Conservation (phyloP, 1,140 invertebrate species). For the Drosophila nebulosa region DNA sequence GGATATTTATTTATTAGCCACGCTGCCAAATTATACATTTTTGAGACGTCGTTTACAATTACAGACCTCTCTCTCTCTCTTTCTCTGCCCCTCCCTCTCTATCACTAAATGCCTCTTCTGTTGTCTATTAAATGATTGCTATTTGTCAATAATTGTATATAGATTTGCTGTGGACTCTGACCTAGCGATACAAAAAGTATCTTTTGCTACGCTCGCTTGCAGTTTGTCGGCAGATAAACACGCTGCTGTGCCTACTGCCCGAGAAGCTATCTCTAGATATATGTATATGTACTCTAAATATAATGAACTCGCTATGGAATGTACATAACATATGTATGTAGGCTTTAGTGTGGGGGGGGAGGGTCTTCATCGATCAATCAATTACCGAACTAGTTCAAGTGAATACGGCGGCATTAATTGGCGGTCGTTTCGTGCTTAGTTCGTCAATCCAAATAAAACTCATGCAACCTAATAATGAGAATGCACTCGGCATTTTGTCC, state of each 20-base stretch:
- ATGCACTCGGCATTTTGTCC: slow-evolving; percentile 29
- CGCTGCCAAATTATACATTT: slow-evolving; percentile 1
- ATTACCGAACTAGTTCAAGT: slow-evolving; percentile 11
- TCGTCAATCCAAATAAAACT: neutral
- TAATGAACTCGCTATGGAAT: neutral
- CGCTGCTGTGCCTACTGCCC: neutral
- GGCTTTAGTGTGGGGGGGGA: neutral
- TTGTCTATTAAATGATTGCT: slow-evolving; percentile 4
- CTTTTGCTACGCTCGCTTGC: too few relatives aligned
- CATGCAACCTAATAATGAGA: slow-evolving; percentile 37
- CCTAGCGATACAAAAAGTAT: too few relatives aligned
- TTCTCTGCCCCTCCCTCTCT: neutral
- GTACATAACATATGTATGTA: neutral
- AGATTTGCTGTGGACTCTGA: slow-evolving; percentile 4
- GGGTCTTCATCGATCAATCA: slow-evolving; percentile 34
- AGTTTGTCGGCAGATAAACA: neutral
- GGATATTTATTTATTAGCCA: neutral
- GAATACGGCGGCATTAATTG: slow-evolving; percentile 43
- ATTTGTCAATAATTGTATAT: slow-evolving; percentile 2
- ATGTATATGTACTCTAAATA: neutral
- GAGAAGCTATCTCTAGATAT: neutral
- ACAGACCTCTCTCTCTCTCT: neutral
- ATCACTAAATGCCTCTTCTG: neutral
- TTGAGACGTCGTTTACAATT: neutral
- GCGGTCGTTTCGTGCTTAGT: neutral